Evolutionary conservation across 2,113 vertebrate species (phyloP).

Genomic region (Peromyscus polionotus): DNA sequence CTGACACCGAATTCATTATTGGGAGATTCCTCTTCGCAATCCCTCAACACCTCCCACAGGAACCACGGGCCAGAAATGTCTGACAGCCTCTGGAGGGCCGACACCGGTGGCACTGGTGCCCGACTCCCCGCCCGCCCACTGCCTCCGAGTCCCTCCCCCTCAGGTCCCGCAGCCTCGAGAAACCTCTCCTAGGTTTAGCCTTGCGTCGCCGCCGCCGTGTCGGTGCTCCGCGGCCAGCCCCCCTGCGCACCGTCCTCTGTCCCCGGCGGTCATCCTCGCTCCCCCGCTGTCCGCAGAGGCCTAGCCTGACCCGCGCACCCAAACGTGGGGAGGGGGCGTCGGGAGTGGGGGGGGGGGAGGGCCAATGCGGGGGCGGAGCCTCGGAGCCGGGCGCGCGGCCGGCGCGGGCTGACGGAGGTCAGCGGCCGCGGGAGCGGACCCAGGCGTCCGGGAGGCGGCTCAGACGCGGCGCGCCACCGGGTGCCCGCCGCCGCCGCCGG

Average conservation of each 20-base stretch:
- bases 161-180: slow-evolving; percentile 68
- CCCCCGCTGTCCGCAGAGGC: slow-evolving; percentile 7
- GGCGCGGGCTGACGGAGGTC: slow-evolving; percentile 74
- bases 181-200: slow-evolving; percentile 52
- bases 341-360: not conserved
- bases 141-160: slow-evolving; percentile 48
- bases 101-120: slow-evolving; percentile 36
- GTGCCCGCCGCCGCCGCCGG: slow-evolving; percentile 53
- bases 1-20: slow-evolving; percentile 83
- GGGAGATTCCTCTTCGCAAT: slow-evolving; percentile 80
- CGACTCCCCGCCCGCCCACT: slow-evolving; percentile 58
- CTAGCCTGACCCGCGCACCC: not conserved
- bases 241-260: not conserved
- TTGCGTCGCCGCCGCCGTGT: not conserved
- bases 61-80: slow-evolving; percentile 75
- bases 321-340: slow-evolving; percentile 74
- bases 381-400: slow-evolving; percentile 53
- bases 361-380: slow-evolving; percentile 72
- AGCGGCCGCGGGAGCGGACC: slow-evolving; percentile 79
- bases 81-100: slow-evolving; percentile 74
- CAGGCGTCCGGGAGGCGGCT: slow-evolving; percentile 88
- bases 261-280: not conserved
- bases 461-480: slow-evolving; percentile 82
- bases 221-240: not conserved
- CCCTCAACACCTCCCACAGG: slow-evolving; percentile 79